Conservation (phyloP, 2,113 vertebrate genomes). For the Aviceda subcristata region DNA sequence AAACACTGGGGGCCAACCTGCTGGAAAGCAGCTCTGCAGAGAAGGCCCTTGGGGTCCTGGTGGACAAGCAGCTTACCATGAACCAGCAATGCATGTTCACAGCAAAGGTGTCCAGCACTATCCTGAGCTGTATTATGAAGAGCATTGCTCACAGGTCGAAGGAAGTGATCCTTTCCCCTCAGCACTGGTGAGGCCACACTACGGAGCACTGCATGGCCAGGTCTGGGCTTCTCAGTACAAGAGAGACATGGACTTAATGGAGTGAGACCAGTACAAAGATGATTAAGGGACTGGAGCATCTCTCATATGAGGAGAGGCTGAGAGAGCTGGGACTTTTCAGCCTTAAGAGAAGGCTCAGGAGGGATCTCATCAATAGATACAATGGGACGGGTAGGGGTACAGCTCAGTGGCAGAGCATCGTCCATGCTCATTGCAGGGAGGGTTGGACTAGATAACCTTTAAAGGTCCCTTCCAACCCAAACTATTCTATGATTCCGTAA, state of each 20-base stretch:
- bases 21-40: neutral
- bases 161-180: neutral
- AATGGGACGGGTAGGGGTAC: fast-evolving
- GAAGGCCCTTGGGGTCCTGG: neutral
- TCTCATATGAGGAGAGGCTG: neutral
- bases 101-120: neutral
- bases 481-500: neutral
- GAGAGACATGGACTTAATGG: neutral
- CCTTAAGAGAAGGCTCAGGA: neutral
- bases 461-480: neutral
- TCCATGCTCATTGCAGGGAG: neutral
- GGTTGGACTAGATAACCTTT: neutral
- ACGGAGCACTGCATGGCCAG: neutral
- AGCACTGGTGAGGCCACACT: neutral
- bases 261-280: neutral
- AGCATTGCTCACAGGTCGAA: neutral
- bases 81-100: neutral
- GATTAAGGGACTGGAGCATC: neutral
- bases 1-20: neutral
- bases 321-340: neutral
- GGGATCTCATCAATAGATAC: neutral
- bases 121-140: neutral
- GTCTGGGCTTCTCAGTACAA: neutral
- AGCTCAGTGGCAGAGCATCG: neutral
- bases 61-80: neutral